Evolutionary conservation across 2,888 invertebrate species (phyloP).

Genomic region (Schizotus pectinicornis): DNA sequence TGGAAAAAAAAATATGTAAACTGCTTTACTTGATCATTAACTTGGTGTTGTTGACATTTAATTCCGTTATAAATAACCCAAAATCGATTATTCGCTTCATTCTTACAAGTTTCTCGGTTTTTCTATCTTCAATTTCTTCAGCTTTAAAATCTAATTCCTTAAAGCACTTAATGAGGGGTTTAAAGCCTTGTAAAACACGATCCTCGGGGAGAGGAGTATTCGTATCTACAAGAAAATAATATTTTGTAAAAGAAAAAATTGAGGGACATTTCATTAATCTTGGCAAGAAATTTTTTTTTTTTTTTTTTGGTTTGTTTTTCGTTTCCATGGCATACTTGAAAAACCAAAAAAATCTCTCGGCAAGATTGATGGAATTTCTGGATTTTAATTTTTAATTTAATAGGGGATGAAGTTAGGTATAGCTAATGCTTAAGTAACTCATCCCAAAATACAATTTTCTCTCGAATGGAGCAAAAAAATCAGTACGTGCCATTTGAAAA

Average conservation of each 20-base stretch:
- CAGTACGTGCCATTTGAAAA: too few relatives aligned
- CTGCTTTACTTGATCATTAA: conserved; percentile 51
- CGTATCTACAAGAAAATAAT: conserved; percentile 59
- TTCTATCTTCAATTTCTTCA: conserved; percentile 56
- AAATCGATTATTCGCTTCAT: conserved; percentile 61
- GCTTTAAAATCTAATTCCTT: conserved; percentile 63
- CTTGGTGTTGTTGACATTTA: conserved; percentile 56
- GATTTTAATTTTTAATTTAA: too few relatives aligned
- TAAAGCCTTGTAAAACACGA: conserved; percentile 78
- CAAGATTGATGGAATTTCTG: too few relatives aligned
- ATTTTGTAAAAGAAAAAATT: conserved; percentile 11
- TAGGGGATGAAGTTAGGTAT: too few relatives aligned
- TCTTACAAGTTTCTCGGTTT: conserved; percentile 59
- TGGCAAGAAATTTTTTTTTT: too few relatives aligned
- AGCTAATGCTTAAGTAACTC: too few relatives aligned
- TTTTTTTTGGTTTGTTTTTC: too few relatives aligned
- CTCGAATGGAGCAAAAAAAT: too few relatives aligned
- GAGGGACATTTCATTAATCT: too few relatives aligned
- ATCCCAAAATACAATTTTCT: too few relatives aligned
- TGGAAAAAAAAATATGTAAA: conserved; percentile 26
- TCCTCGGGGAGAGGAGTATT: conserved; percentile 79
- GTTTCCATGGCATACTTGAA: too few relatives aligned
- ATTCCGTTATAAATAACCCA: conserved; percentile 60
- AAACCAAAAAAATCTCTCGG: too few relatives aligned
- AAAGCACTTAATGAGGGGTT: conserved; percentile 71